These are phyloP conservation scores for Catalaphyllia jardinei DNA, from an alignment of 64 coral and sea anemone species.

Conservation along the genomic window DNA sequence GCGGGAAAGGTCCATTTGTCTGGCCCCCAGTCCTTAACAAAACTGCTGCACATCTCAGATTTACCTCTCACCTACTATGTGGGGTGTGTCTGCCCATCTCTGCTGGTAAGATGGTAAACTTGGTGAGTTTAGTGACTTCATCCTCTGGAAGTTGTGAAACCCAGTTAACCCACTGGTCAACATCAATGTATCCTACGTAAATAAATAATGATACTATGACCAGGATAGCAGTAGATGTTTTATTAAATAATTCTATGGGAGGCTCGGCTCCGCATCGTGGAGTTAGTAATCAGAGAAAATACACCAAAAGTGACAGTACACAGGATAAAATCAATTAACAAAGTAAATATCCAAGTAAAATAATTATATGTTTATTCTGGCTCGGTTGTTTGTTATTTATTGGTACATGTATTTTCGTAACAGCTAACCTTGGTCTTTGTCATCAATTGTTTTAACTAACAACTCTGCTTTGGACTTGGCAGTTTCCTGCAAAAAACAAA, in stretches of 20 bases:
- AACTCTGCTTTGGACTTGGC: slow-evolving; percentile 66
- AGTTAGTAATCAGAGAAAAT: no score
- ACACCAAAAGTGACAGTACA: no score
- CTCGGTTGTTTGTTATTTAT: no score
- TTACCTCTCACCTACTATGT: slow-evolving; percentile 16
- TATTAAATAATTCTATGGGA: no score
- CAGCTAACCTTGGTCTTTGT: slow-evolving; percentile 61
- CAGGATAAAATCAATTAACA: no score
- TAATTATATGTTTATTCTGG: no score
- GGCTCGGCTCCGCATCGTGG: no score
- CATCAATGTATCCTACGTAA: slow-evolving; percentile 68
- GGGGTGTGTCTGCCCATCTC: slow-evolving; percentile 32
- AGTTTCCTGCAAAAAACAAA: slow-evolving; percentile 23
- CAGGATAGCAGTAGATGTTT: background rate
- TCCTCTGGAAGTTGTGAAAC: slow-evolving; percentile 68
- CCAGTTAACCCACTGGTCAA: slow-evolving; percentile 76
- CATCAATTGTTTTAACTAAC: slow-evolving; percentile 66
- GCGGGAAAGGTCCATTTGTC: no score
- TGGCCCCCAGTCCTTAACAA: no score
- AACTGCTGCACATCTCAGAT: no score
- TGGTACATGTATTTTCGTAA: background rate
- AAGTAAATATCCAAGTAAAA: no score
- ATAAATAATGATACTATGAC: background rate
- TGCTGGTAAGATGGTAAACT: slow-evolving; percentile 53
- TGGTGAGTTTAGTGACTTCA: slow-evolving; percentile 67